Evolutionary conservation across 2,113 vertebrate genomes (phyloP).

Genomic region (Leptocoma aspasia): DNA sequence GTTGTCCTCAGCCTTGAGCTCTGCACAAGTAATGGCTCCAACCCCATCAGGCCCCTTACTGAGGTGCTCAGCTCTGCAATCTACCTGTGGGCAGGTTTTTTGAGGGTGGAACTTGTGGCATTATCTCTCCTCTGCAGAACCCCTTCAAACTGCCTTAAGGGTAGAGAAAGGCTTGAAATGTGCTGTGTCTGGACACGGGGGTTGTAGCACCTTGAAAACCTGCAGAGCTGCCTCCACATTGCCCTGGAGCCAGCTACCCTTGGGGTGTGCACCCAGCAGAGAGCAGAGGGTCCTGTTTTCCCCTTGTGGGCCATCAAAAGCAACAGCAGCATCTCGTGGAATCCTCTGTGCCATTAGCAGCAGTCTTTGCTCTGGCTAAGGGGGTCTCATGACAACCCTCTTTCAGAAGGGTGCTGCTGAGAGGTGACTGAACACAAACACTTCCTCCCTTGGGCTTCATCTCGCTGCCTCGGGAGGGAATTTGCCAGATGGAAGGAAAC

Average conservation of each 20-base stretch:
- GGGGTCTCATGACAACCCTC: neutral
- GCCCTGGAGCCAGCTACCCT: neutral
- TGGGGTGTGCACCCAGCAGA: neutral
- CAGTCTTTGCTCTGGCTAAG: neutral
- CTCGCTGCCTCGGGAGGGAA: neutral
- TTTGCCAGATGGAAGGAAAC: constrained; percentile 39
- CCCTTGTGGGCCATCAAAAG: neutral
- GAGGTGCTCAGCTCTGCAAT: neutral
- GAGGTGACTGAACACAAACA: neutral
- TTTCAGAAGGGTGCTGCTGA: neutral
- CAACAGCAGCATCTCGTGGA: neutral
- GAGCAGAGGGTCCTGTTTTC: neutral
- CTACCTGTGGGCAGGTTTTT: neutral
- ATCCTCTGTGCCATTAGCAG: fast-evolving
- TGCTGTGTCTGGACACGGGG: neutral
- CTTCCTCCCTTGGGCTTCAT: neutral
- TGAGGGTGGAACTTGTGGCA: neutral
- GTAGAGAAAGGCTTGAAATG: neutral
- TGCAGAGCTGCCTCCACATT: neutral
- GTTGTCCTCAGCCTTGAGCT: neutral
- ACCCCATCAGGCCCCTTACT: neutral
- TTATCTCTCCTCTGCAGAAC: neutral
- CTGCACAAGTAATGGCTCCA: neutral
- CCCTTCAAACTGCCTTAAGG: neutral
- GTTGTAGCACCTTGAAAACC: neutral